These are phyloP conservation scores for Ypsolopha scabrella DNA, from an alignment of 2,888 invertebrate species.

Conservation along the genomic window DNA sequence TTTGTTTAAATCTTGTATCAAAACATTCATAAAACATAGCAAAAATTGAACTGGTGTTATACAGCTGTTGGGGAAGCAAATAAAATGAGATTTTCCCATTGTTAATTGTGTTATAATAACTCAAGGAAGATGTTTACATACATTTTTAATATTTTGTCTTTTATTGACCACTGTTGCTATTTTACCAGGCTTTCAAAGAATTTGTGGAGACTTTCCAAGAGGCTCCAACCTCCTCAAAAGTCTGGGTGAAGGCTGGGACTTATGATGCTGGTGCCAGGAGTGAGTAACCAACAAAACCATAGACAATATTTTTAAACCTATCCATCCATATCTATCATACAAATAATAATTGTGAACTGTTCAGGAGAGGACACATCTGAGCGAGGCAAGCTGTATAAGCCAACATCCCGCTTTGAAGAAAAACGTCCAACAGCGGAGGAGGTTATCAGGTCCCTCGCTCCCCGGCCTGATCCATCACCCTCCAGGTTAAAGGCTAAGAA, in stretches of 20 bases:
- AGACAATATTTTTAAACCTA: no score
- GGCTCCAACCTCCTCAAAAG: conserved; percentile 83
- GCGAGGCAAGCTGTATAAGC: conserved; percentile 86
- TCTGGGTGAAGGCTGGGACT: conserved; percentile 98
- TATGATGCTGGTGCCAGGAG: conserved; percentile 95
- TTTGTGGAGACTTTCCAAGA: conserved; percentile 98
- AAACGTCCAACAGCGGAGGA: conserved; percentile 42
- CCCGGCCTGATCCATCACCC: conserved; percentile 46
- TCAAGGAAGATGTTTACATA: no score
- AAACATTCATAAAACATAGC: no score
- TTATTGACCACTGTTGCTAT: neutral
- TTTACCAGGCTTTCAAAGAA: conserved; percentile 88
- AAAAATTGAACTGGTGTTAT: no score
- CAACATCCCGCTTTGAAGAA: conserved; percentile 78
- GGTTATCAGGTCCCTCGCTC: conserved; percentile 65
- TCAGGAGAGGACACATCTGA: conserved; percentile 82
- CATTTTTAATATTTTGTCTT: no score
- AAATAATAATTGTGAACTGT: conserved; percentile 4
- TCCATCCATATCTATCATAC: neutral
- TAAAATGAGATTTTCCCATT: no score
- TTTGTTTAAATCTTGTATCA: no score
- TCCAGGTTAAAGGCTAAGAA: conserved; percentile 47
- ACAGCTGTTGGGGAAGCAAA: no score
- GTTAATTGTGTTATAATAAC: no score
- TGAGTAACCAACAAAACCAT: conserved; percentile 44